Percentiles rank a stretch among this genome's conserved stretches.
Evolutionary conservation across 2,113 vertebrate genomes (phyloP).

Genomic region (Cyprinodon variegatus): DNA sequence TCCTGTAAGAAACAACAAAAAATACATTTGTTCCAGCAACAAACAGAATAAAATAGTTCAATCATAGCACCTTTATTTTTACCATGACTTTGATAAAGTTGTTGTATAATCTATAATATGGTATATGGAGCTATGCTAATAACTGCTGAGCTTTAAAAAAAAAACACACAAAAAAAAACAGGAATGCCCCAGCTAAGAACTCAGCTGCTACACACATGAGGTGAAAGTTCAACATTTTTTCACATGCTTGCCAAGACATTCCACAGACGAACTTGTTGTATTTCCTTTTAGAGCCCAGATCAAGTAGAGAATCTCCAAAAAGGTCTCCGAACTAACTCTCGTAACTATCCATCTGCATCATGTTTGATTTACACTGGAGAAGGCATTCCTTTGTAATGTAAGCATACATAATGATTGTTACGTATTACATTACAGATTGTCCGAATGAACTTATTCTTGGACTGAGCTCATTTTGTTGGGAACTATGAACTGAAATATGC

Average conservation of each 20-base stretch:
- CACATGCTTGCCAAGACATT: slow-evolving; percentile 57
- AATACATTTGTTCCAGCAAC: not conserved
- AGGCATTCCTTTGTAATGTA: slow-evolving; percentile 17
- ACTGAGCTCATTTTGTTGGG: not conserved
- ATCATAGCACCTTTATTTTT: not conserved
- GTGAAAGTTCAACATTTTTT: slow-evolving; percentile 47
- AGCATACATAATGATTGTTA: not conserved
- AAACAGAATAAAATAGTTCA: not conserved
- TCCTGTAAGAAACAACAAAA: slow-evolving; percentile 42
- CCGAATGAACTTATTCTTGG: not conserved
- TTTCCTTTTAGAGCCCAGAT: slow-evolving; percentile 53
- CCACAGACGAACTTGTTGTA: slow-evolving; percentile 53
- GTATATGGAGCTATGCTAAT: slow-evolving; percentile 1
- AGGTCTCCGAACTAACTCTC: slow-evolving; percentile 53
- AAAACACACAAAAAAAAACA: slow-evolving; percentile 31
- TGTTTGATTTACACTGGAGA: slow-evolving; percentile 27
- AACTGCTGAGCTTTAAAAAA: not conserved
- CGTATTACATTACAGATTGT: not conserved
- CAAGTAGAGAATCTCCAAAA: slow-evolving; percentile 47
- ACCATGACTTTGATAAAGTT: not conserved
- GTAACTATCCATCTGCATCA: slow-evolving; percentile 47
- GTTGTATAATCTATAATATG: slow-evolving; percentile 22
- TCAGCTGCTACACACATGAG: slow-evolving; percentile 35
- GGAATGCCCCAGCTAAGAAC: slow-evolving; percentile 18
- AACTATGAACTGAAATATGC: not conserved